Evolutionary conservation across 2,888 invertebrate genomes (phyloP), one percentile per base, ranked within the genome.

Genomic region (Hydrotaea diabolus): DNA sequence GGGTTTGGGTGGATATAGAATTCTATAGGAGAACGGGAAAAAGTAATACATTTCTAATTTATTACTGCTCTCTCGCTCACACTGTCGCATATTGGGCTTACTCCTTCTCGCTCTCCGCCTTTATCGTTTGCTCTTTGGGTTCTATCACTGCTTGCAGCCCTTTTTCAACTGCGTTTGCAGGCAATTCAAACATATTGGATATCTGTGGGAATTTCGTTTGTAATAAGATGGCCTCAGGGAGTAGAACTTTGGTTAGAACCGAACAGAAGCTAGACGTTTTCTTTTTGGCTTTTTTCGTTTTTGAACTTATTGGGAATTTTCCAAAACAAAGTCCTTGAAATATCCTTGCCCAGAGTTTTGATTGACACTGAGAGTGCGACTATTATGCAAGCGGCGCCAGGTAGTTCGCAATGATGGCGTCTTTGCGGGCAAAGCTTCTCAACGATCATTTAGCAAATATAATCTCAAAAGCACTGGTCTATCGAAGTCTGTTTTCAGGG

Each of bases 11-110:
- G 23, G 55, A 8, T 55, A 55, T 9, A 55, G 55, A 23, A 55
- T 21, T 55, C 7, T 8, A 21, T 9, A 55, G 55, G 9, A 55
- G 21, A 1, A 21, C 11, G 55, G 7, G 17, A 55, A 21, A 26
- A 53, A 53, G 26, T 71, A 71, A 80, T 59, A 75, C 46, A 77
- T 80, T 80, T 59, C 13, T 26, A 59, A 59, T 59, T 59, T 23
- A 59, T 59, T 59, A 74, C 74, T 80, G 72, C 69, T 74, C 21
- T 19, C 21, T 46, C 39, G n/a, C n/a, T 49, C 49, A 49, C 49
- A n/a, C 15, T 7, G 43, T 43, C 43, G 43, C 43, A n/a, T n/a
- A n/a, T n/a, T 49, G 7, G 39, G 49, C 49, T 49, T n/a, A n/a
- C n/a, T n/a, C n/a, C n/a, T n/a, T n/a, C n/a, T n/a, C n/a, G n/a